phyloP scores from a whole-genome alignment of 1,140 invertebrate genomes.

The Cydia pomonella region DNA sequence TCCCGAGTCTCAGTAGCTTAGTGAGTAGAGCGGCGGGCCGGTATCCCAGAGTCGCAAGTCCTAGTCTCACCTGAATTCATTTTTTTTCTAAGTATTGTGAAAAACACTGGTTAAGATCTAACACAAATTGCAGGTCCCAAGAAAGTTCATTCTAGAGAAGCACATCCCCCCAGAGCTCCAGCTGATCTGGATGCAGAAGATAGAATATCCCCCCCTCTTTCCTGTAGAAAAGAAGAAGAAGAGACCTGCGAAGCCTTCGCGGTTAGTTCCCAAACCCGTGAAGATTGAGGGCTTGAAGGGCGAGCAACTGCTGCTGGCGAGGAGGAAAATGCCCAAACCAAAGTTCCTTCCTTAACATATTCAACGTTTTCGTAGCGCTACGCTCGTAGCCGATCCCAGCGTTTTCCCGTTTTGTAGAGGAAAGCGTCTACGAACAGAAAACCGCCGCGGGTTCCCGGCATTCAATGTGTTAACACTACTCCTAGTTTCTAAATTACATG shows the following conservation, averaged over 20 bases:
- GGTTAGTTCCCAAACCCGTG: conserved; percentile 49
- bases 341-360: conserved; percentile 55
- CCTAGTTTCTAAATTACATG: too few species aligned
- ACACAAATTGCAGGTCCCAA: conserved; percentile 45
- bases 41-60: too few species aligned
- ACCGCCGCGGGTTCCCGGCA: too few species aligned
- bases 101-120: not conserved
- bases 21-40: too few species aligned
- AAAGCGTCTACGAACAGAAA: too few species aligned
- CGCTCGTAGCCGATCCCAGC: too few species aligned
- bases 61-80: too few species aligned
- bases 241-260: conserved; percentile 38
- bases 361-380: too few species aligned
- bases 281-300: conserved; percentile 48
- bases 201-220: conserved; percentile 18
- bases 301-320: conserved; percentile 55
- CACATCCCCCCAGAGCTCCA: conserved; percentile 51
- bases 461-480: too few species aligned
- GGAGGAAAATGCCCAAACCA: conserved; percentile 52
- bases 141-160: conserved; percentile 57
- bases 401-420: too few species aligned
- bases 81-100: too few species aligned
- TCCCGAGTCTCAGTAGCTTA: too few species aligned
- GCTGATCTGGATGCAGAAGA: conserved; percentile 60
- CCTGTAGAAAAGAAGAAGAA: conserved; percentile 38